Evolutionary conservation across 2,888 invertebrate species (phyloP).

Genomic region (Xylota segnis): DNA sequence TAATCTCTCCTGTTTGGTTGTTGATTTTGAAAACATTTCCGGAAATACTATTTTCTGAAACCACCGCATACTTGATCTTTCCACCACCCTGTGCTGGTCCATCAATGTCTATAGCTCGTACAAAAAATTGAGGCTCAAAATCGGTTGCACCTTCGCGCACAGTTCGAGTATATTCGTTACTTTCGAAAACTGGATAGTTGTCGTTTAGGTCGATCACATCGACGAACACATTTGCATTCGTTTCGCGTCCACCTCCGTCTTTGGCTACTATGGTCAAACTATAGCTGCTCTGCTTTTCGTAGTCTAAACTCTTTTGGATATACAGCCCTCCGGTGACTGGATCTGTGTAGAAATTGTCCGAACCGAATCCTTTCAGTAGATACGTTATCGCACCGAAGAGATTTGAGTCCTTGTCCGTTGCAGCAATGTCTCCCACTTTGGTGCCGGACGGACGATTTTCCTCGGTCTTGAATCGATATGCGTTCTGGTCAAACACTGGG

Average conservation of each 20-base stretch:
- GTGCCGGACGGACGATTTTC: slow-evolving; percentile 88
- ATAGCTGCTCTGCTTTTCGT: slow-evolving; percentile 92
- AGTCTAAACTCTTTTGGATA: slow-evolving; percentile 89
- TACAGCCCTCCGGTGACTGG: slow-evolving; percentile 88
- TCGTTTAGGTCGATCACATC: slow-evolving; percentile 91
- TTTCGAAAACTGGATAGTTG: slow-evolving; percentile 90
- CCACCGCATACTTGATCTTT: slow-evolving; percentile 87
- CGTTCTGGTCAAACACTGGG: slow-evolving; percentile 88
- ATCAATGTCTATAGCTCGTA: slow-evolving; percentile 92
- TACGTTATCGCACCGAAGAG: slow-evolving; percentile 90
- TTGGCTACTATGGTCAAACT: slow-evolving; percentile 92
- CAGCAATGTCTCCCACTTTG: slow-evolving; percentile 88
- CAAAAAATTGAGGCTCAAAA: slow-evolving; percentile 92
- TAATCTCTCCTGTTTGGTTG: slow-evolving; percentile 89
- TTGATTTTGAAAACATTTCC: slow-evolving; percentile 89
- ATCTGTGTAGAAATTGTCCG: slow-evolving; percentile 90
- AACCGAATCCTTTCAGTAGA: slow-evolving; percentile 91
- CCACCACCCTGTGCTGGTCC: slow-evolving; percentile 90
- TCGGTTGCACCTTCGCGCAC: slow-evolving; percentile 90
- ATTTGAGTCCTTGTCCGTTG: slow-evolving; percentile 90
- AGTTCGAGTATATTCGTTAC: slow-evolving; percentile 89
- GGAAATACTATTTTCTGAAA: slow-evolving; percentile 89
- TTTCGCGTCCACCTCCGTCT: slow-evolving; percentile 91
- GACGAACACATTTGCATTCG: slow-evolving; percentile 89
- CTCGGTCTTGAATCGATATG: slow-evolving; percentile 88